Percentiles rank a stretch among this genome's conserved stretches.
These are phyloP conservation scores for Mormyrus iriodes DNA, from an alignment of 2,113 vertebrate species.

Conservation along the genomic window DNA sequence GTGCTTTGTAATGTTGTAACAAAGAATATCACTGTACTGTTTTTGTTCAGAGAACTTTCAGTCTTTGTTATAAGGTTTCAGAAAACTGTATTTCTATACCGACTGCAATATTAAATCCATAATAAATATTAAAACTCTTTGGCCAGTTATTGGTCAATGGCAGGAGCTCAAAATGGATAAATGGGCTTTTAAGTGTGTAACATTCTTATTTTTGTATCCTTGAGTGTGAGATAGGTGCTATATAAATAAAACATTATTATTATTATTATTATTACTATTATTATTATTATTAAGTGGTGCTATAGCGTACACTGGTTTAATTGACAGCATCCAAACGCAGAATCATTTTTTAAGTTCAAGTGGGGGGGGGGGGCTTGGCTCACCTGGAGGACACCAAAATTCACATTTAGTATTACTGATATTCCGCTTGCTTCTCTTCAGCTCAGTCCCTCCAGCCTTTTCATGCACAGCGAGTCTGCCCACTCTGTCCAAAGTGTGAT, in stretches of 20 bases:
- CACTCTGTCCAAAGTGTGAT: background rate
- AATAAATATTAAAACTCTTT: background rate
- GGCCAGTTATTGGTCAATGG: background rate
- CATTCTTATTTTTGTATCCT: no score
- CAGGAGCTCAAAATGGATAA: background rate
- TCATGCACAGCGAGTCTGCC: background rate
- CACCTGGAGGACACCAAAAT: background rate
- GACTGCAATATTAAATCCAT: background rate
- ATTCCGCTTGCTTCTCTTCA: background rate
- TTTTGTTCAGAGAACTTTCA: background rate
- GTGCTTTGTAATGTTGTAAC: background rate
- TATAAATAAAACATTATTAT: no score
- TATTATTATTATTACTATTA: no score
- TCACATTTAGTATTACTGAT: background rate
- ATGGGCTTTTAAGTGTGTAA: no score
- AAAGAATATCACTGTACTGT: background rate
- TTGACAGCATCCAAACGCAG: background rate
- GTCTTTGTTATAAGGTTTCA: background rate
- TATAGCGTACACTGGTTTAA: background rate
- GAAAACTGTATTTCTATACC: background rate
- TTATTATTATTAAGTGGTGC: no score
- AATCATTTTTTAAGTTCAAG: background rate
- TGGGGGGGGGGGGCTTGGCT: background rate
- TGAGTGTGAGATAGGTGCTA: no score
- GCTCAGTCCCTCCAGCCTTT: background rate